Evolutionary conservation across 2,888 invertebrate genomes (phyloP).

Genomic region (Melieria picta): DNA sequence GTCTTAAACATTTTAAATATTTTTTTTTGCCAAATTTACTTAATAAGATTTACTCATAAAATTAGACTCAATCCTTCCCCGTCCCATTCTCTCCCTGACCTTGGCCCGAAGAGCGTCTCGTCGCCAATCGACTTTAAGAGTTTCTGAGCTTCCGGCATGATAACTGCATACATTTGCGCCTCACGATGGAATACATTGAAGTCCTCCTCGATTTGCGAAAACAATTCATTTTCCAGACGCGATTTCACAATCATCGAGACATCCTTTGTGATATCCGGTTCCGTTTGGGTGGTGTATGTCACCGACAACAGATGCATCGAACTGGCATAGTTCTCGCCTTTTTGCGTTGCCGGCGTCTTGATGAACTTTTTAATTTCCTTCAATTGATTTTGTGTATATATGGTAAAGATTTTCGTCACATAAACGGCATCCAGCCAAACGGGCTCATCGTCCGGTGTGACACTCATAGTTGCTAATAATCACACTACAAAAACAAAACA

Average conservation of each 20-base stretch:
- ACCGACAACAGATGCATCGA: conserved; percentile 49
- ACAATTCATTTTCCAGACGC: conserved; percentile 47
- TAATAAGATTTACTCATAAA: no score
- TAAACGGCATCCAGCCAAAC: conserved; percentile 48
- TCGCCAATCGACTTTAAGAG: conserved; percentile 48
- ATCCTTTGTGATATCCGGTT: conserved; percentile 34
- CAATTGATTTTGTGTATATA: conserved; percentile 41
- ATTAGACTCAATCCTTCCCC: no score
- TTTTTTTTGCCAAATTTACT: no score
- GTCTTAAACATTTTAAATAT: no score
- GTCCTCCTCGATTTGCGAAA: conserved; percentile 50
- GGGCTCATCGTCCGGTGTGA: conserved; percentile 30
- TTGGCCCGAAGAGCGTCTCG: conserved; percentile 51
- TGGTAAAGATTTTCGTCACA: conserved; percentile 48
- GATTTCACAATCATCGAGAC: conserved; percentile 52
- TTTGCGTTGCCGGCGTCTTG: conserved; percentile 49
- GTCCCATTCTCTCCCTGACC: conserved; percentile 38
- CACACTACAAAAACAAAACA: background rate
- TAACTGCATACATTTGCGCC: conserved; percentile 48
- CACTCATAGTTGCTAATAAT: conserved; percentile 28
- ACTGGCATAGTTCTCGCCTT: conserved; percentile 57
- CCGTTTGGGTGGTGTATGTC: conserved; percentile 38
- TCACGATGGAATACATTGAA: conserved; percentile 53
- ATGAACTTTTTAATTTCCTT: conserved; percentile 43
- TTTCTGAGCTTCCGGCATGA: conserved; percentile 45